A percentile compares a stretch with the other conserved stretches of the same genome.
Evolutionary conservation across 2,113 vertebrate species (phyloP).

Genomic region (Pogonocichla stellata): DNA sequence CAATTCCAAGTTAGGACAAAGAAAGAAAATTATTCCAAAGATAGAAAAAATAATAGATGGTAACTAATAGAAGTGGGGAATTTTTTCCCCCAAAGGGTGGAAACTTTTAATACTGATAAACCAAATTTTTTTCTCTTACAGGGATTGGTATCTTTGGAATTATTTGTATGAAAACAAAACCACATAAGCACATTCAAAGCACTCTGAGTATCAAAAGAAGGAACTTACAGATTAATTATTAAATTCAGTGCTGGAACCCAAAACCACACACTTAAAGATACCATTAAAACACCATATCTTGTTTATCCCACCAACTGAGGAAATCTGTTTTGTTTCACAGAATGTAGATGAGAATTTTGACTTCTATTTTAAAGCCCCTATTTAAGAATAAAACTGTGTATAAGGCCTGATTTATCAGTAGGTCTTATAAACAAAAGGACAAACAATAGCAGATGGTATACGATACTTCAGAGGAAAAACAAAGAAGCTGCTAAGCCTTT

Average conservation of each 20-base stretch:
- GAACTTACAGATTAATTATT: neutral
- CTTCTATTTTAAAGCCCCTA: neutral
- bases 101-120: neutral
- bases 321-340: neutral
- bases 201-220: neutral
- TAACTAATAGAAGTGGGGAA: neutral
- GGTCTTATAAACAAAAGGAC: neutral
- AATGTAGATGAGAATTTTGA: neutral
- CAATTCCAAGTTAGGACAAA: neutral
- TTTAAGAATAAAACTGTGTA: neutral
- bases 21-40: neutral
- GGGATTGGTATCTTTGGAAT: neutral
- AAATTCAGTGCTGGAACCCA: neutral
- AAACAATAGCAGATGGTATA: neutral
- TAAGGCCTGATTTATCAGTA: neutral
- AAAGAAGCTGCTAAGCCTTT: neutral
- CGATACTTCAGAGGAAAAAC: neutral
- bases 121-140: neutral
- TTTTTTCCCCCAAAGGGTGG: neutral
- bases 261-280: neutral
- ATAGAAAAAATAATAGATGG: neutral
- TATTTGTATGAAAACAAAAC: neutral
- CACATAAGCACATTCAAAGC: neutral
- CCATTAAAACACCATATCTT: neutral
- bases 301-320: neutral